These are phyloP conservation scores for Acestrorhynchus altus DNA, from an alignment of 2,797 vertebrate genomes.

Conservation along the genomic window DNA sequence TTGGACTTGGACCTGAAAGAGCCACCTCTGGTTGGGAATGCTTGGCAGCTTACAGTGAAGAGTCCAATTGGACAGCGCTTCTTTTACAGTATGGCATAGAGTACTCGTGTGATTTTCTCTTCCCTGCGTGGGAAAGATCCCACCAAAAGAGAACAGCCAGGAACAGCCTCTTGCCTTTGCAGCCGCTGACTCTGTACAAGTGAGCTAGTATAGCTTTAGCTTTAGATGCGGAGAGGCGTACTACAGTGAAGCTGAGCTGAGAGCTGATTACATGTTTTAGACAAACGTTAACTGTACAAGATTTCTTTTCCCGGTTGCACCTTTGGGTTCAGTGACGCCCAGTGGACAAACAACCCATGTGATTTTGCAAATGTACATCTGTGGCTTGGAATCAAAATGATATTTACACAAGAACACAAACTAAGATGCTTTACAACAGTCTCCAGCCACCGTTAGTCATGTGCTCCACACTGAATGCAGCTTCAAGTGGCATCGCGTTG, in stretches of 20 bases:
- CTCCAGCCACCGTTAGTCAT: neutral
- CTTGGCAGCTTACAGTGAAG: neutral
- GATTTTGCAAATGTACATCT: neutral
- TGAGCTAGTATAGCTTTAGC: slow-evolving; percentile 20
- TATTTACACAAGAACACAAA: slow-evolving; percentile 45
- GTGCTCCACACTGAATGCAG: slow-evolving; percentile 11
- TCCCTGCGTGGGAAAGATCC: neutral
- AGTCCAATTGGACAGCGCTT: neutral
- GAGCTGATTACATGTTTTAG: slow-evolving; percentile 19
- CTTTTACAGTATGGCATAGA: slow-evolving; percentile 2
- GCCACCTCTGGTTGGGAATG: too few relatives aligned
- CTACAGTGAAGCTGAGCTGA: slow-evolving; percentile 32
- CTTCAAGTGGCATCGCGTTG: neutral
- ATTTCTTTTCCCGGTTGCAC: slow-evolving; percentile 9
- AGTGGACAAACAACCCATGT: slow-evolving; percentile 6
- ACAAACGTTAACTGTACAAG: neutral
- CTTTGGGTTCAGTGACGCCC: slow-evolving; percentile 1
- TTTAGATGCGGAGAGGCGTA: slow-evolving; percentile 22
- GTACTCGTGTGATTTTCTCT: neutral
- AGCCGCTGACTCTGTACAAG: slow-evolving; percentile 40
- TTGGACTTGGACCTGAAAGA: too few relatives aligned
- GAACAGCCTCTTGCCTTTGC: slow-evolving; percentile 6
- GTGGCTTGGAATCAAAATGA: slow-evolving; percentile 8
- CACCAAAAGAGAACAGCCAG: neutral
- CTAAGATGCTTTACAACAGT: slow-evolving; percentile 36